Percentiles rank a stretch among this genome's conserved stretches.
These are phyloP conservation scores for Nothura maculosa DNA, from an alignment of 2,797 vertebrate species.

Conservation along the genomic window DNA sequence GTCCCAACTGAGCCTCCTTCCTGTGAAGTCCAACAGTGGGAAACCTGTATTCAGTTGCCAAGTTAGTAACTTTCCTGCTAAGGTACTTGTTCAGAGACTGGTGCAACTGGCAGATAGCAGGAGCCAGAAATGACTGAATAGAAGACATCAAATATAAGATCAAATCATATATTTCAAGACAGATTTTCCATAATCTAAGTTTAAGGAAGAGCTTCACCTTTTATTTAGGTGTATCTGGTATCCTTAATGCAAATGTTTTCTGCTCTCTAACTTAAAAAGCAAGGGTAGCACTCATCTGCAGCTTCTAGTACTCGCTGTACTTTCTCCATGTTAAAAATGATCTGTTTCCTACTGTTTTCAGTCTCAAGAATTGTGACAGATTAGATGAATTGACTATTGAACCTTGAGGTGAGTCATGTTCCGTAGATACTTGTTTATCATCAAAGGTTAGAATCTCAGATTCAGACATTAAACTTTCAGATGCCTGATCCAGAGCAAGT, in stretches of 20 bases:
- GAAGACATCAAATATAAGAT: not conserved
- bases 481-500: slow-evolving; percentile 4
- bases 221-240: not conserved
- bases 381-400: slow-evolving; percentile 1
- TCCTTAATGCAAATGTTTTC: not conserved
- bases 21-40: not conserved
- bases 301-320: not conserved
- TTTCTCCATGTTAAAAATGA: not conserved
- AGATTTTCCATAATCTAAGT: not conserved
- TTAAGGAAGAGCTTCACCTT: not conserved
- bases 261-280: not conserved
- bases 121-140: not conserved
- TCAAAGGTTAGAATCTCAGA: slow-evolving; percentile 44
- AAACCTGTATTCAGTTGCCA: not conserved
- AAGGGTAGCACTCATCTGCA: not conserved
- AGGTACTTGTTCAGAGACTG: not conserved
- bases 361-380: not conserved
- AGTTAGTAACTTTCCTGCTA: not conserved
- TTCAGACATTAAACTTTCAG: slow-evolving; percentile 9
- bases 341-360: slow-evolving; percentile 1
- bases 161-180: not conserved
- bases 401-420: slow-evolving; percentile 48
- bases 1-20: not conserved
- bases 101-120: not conserved
- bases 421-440: slow-evolving; percentile 56